phyloP scores from a whole-genome alignment of 2,888 invertebrate genomes.

The Aphodius sticticus region DNA sequence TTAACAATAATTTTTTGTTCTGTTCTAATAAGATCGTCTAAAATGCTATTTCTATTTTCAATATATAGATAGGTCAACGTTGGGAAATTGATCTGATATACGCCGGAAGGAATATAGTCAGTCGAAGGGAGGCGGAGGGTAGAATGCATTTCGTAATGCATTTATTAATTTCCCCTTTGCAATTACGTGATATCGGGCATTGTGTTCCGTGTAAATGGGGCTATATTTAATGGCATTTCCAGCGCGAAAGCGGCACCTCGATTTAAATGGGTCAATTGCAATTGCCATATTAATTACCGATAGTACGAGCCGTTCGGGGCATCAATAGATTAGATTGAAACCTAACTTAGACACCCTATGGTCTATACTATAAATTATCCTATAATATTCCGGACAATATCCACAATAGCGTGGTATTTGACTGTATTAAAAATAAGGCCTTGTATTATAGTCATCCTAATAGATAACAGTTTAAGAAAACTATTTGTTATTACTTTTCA shows the following conservation, averaged over 20 bases:
- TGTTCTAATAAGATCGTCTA: too few relatives aligned
- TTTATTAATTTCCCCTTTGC: not conserved
- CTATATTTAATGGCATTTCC: not conserved
- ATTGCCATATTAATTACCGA: not conserved
- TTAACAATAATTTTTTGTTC: too few relatives aligned
- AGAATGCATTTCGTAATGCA: not conserved
- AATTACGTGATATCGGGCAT: not conserved
- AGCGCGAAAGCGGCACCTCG: not conserved
- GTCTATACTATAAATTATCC: not conserved
- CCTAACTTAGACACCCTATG: too few relatives aligned
- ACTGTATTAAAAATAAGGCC: too few relatives aligned
- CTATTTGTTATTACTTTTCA: too few relatives aligned
- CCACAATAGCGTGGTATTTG: too few relatives aligned
- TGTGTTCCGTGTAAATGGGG: not conserved
- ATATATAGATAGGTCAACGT: not conserved
- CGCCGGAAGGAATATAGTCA: not conserved
- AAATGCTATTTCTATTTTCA: too few relatives aligned
- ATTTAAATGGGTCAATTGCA: not conserved
- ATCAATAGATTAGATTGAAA: not conserved
- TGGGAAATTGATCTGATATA: not conserved
- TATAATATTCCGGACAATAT: too few relatives aligned
- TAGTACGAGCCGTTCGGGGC: not conserved
- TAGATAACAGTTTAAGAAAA: too few relatives aligned
- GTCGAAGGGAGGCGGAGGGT: not conserved
- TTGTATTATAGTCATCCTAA: too few relatives aligned